Evolutionary conservation across 2,113 vertebrate species (phyloP).

Genomic region (Notiomystis cincta): DNA sequence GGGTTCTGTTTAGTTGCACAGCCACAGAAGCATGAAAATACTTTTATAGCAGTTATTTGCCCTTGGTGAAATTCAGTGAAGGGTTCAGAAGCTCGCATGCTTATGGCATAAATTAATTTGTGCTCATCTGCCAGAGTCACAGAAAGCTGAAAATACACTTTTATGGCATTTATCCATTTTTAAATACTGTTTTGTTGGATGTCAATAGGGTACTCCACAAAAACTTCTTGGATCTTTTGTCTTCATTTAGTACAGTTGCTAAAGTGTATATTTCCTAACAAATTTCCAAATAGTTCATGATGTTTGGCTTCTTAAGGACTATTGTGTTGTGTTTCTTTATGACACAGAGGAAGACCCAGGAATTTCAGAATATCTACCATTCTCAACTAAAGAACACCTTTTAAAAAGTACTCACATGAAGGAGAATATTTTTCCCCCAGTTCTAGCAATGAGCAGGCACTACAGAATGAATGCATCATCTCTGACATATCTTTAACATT

Average conservation of each 20-base stretch:
- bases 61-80: constrained; percentile 18
- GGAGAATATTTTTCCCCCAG: not conserved
- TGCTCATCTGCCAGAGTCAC: not conserved
- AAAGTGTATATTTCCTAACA: not conserved
- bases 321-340: not conserved
- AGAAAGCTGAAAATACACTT: constrained; percentile 1
- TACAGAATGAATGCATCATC: not conserved
- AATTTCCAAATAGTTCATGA: not conserved
- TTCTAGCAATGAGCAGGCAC: not conserved
- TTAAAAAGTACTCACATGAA: not conserved
- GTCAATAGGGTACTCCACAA: not conserved
- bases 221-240: not conserved
- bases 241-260: not conserved
- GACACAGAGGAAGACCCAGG: not conserved
- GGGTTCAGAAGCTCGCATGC: not conserved
- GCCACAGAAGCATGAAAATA: not conserved
- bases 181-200: not conserved
- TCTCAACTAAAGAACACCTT: not conserved
- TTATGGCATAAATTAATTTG: constrained; percentile 17
- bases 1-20: not conserved
- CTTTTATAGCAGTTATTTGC: not conserved
- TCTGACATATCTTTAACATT: not conserved
- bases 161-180: not conserved
- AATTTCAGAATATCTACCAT: not conserved
- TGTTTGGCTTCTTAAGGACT: not conserved